Base-by-base conservation (phyloP, 1,140 invertebrate genomes). In the Drosophila truncata region DNA sequence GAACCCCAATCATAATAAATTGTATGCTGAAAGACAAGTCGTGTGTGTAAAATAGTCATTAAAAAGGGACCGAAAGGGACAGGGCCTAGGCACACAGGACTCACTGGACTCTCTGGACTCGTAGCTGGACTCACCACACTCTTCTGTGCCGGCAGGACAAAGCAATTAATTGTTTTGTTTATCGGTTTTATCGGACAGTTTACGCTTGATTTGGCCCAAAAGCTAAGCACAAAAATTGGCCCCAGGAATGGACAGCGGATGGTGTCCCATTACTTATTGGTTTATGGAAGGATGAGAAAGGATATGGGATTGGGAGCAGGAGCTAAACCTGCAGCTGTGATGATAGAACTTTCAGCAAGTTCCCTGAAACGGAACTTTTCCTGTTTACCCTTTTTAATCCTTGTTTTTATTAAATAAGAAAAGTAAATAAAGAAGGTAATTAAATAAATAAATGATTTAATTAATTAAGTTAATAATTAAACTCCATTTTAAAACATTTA, bases 91-190 rank as follows among this genome's bases (percentile, higher is more conserved):
- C 37, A 27, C 37, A 27, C 44, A 50, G 31, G 44, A 49, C 47
- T 11, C 47, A 11, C 16, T 10, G 25, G 25, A 27, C 44, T 14
- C 44, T 14, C 23, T 9, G 44, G 20, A 23, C 42, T 20, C 44
- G 14, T 13, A 23, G 46, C 61, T 13, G 50, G 14, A 49, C 44
- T n/a, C 25, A 44, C 39, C 64, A 23, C 62, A 33, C 23, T 23
- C 18, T 2, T 20, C 41, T 6, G 18, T 42, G 10, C 41, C 18
- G 41, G 18, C 39, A 16, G 23, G 14, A 86, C 83, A 87, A 88
- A 83, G 84, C 84, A 88, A 88, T 90, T 88, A 88, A 88, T 88
- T 88, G 84, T 88, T 88, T 88, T 84, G 84, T 88, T 88, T 88
- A 88, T 88, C 85, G 73, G 69, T 88, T 88, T 88, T 88, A 88